Percentiles rank a stretch among this genome's conserved stretches.
phyloP scores from a whole-genome alignment of 1,140 invertebrate species.

The Thaumetopoea pityocampa region DNA sequence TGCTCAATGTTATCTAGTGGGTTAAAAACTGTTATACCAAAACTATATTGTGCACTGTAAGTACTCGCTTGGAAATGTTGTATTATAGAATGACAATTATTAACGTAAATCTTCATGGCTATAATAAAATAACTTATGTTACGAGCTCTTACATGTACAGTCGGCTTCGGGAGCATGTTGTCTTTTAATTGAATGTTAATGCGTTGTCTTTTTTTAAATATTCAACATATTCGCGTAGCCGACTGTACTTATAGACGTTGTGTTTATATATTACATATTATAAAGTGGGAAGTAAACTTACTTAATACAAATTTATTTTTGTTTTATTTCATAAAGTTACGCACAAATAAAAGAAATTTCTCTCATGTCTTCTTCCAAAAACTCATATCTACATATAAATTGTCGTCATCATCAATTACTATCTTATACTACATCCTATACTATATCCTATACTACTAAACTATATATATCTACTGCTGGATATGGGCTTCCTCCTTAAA shows the following conservation, averaged over 20 bases:
- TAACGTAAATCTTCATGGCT: conserved; percentile 14
- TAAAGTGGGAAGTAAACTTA: conserved; percentile 59
- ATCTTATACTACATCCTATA: no score
- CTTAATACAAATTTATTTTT: conserved; percentile 59
- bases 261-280: conserved; percentile 75
- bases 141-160: conserved; percentile 12
- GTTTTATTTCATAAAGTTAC: conserved; percentile 52
- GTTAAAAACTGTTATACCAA: conserved; percentile 32
- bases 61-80: conserved; percentile 8
- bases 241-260: conserved; percentile 44
- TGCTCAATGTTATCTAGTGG: conserved; percentile 50
- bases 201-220: conserved; percentile 10
- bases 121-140: conserved; percentile 28
- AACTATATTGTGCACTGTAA: conserved; percentile 24
- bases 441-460: no score
- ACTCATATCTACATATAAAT: no score
- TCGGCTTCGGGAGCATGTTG: conserved; percentile 4
- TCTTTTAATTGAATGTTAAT: conserved; percentile 4
- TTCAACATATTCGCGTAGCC: conserved; percentile 2
- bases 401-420: no score
- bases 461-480: no score
- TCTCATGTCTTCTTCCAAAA: no score
- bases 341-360: no score
- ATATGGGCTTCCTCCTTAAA: no score
- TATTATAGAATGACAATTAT: conserved; percentile 6